These are phyloP conservation scores for Xanthostigma xanthostigma DNA, from an alignment of 2,888 invertebrate genomes.

Conservation along the genomic window DNA sequence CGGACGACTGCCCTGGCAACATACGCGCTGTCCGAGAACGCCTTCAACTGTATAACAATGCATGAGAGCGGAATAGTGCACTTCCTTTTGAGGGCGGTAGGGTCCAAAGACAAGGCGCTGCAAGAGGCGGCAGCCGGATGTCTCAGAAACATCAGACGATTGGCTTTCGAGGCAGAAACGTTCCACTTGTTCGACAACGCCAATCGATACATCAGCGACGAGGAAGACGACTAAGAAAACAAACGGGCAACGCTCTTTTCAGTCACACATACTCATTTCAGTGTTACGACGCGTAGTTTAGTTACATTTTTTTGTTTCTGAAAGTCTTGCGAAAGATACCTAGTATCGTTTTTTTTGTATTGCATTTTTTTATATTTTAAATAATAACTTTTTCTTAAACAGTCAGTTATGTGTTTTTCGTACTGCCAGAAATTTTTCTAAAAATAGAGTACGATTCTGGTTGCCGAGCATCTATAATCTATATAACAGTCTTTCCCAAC, in stretches of 20 bases:
- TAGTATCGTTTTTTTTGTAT: too few species aligned
- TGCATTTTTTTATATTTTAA: too few species aligned
- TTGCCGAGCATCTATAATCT: too few species aligned
- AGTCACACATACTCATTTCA: too few species aligned
- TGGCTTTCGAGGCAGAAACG: conserved; percentile 66
- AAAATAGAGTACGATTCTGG: too few species aligned
- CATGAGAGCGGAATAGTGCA: conserved; percentile 72
- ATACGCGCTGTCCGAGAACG: conserved; percentile 78
- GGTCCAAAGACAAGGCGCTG: conserved; percentile 70
- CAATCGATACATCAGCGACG: neutral
- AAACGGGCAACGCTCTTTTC: neutral
- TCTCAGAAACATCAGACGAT: conserved; percentile 75
- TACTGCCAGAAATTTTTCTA: too few species aligned
- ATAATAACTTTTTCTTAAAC: too few species aligned
- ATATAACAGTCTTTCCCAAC: too few species aligned
- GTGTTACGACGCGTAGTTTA: too few species aligned
- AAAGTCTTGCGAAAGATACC: too few species aligned
- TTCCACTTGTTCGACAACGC: conserved; percentile 26
- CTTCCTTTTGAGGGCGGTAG: conserved; percentile 74
- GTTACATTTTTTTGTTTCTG: too few species aligned
- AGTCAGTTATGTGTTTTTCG: too few species aligned
- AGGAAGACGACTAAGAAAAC: conserved; percentile 1
- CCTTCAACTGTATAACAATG: conserved; percentile 88
- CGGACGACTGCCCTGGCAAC: conserved; percentile 80
- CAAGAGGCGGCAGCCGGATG: conserved; percentile 92